Conservation (phyloP, 2,888 invertebrate genomes). For the Ceriagrion tenellum region DNA sequence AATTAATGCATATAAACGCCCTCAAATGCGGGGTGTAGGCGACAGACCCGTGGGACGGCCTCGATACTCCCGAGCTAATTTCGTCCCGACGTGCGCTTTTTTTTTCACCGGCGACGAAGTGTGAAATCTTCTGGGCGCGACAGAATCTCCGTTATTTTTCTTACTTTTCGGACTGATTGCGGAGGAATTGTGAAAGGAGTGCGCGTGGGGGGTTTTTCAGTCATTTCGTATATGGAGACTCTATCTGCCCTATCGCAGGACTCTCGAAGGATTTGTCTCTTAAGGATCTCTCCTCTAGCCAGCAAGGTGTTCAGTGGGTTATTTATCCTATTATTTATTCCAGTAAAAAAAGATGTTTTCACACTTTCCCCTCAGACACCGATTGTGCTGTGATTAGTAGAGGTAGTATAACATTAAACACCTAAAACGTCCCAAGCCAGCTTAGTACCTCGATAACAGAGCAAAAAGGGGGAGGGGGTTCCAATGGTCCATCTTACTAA, state of each 20-base stretch:
- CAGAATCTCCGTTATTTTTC: not conserved
- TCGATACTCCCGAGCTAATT: not conserved
- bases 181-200: not conserved
- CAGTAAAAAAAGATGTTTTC: too few relatives aligned
- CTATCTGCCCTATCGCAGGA: not conserved
- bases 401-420: too few relatives aligned
- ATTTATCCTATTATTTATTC: too few relatives aligned
- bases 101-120: not conserved
- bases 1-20: constrained; percentile 25
- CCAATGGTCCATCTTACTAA: too few relatives aligned
- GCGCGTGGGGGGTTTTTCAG: not conserved
- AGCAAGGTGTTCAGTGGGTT: too few relatives aligned
- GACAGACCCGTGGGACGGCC: constrained; percentile 8
- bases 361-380: too few relatives aligned
- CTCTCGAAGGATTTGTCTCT: too few relatives aligned
- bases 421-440: too few relatives aligned
- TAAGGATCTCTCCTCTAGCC: too few relatives aligned
- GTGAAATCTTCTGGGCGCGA: not conserved
- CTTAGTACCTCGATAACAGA: too few relatives aligned
- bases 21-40: not conserved
- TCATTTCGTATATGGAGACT: not conserved
- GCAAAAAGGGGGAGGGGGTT: too few relatives aligned
- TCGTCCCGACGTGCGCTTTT: not conserved
- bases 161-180: not conserved
- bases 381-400: too few relatives aligned